Percentiles rank a stretch among this genome's conserved stretches.
phyloP scores from a whole-genome alignment of 2,888 invertebrate genomes.

The Aquatica leii region DNA sequence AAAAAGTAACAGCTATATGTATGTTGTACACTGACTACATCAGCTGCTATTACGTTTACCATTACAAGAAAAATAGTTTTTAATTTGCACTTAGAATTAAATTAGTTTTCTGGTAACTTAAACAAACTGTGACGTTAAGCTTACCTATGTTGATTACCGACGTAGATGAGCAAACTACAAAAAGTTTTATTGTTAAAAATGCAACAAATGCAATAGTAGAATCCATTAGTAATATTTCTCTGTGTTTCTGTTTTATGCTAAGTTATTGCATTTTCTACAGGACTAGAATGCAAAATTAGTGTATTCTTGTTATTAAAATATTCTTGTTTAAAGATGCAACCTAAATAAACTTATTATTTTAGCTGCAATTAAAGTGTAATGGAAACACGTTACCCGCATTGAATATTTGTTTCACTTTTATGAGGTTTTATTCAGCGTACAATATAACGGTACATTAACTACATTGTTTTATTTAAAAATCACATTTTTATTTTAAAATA shows the following conservation, averaged over 20 bases:
- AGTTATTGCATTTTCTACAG: constrained; percentile 23
- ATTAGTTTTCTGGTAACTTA: constrained; percentile 5
- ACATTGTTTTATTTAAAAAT: too few relatives aligned
- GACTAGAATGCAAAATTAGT: constrained; percentile 22
- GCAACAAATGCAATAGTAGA: constrained; percentile 20
- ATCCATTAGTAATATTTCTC: constrained; percentile 25
- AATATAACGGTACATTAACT: too few relatives aligned
- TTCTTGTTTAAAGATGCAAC: constrained; percentile 23
- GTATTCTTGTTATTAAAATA: constrained; percentile 29
- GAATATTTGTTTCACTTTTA: too few relatives aligned
- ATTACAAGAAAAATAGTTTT: too few relatives aligned
- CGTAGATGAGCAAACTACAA: constrained; percentile 2
- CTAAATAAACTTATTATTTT: constrained; percentile 29
- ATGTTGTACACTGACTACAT: too few relatives aligned
- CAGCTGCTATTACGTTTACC: too few relatives aligned
- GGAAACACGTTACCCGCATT: constrained; percentile 31
- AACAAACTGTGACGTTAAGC: background rate
- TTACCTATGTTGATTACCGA: constrained; percentile 27
- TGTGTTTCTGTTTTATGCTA: constrained; percentile 26
- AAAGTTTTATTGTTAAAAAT: constrained; percentile 15
- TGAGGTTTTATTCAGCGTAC: too few relatives aligned
- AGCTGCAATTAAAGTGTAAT: too few relatives aligned
- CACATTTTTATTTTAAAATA: too few relatives aligned
- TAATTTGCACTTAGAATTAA: too few relatives aligned
- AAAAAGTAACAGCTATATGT: background rate